Evolutionary conservation across 2,113 vertebrate genomes (phyloP).

Genomic region (Vimba vimba): DNA sequence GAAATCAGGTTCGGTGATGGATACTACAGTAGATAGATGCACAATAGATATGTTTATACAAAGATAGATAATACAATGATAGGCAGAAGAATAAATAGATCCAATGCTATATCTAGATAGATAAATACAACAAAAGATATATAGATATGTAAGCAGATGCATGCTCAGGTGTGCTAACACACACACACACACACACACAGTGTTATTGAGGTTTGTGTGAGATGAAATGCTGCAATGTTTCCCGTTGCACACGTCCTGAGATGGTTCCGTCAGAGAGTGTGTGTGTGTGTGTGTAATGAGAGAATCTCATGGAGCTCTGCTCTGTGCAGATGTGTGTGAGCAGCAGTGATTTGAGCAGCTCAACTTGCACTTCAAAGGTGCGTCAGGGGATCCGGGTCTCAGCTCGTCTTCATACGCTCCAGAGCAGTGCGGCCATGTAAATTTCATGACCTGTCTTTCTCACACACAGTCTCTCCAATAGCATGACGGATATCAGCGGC

Average conservation of each 20-base stretch:
- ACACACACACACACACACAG: neutral
- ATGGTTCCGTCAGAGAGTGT: constrained; percentile 24
- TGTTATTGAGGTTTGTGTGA: neutral
- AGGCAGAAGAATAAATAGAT: too few relatives aligned
- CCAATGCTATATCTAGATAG: too few relatives aligned
- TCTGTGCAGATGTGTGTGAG: constrained; percentile 35
- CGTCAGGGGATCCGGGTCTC: constrained; percentile 56
- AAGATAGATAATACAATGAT: too few relatives aligned
- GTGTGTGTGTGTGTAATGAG: constrained; percentile 43
- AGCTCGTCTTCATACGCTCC: constrained; percentile 44
- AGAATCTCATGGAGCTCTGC: neutral
- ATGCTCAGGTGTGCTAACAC: neutral
- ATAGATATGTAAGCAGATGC: neutral
- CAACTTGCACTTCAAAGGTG: constrained; percentile 68
- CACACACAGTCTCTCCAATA: neutral
- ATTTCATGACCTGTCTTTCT: constrained; percentile 62
- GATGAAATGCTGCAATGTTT: neutral
- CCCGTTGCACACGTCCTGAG: neutral
- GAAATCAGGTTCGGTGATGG: too few relatives aligned
- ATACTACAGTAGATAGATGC: too few relatives aligned
- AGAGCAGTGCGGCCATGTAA: constrained; percentile 60
- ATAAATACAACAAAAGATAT: too few relatives aligned
- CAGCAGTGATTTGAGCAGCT: constrained; percentile 52
- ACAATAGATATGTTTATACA: too few relatives aligned
- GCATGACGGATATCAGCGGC: neutral